Evolutionary conservation across 2,797 vertebrate species (phyloP).

Genomic region (Sebastolobus alascanus): DNA sequence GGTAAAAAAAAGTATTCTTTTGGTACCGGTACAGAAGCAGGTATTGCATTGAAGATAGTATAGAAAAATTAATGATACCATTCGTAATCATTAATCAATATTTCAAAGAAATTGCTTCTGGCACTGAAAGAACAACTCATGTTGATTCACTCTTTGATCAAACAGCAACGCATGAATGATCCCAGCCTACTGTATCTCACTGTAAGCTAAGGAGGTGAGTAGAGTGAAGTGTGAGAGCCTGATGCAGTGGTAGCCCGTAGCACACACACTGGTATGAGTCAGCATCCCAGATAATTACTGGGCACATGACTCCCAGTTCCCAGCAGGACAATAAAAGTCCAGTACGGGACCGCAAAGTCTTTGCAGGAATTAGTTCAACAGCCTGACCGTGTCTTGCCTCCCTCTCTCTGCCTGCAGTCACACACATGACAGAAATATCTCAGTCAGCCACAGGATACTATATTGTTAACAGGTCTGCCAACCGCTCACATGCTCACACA

Average conservation of each 20-base stretch:
- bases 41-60: background rate
- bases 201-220: conserved; percentile 32
- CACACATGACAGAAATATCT: conserved; percentile 33
- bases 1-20: background rate
- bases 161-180: conserved; percentile 34
- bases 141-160: conserved; percentile 50
- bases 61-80: too few species aligned
- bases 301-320: conserved; percentile 46
- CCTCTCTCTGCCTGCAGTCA: conserved; percentile 22
- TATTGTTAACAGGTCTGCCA: conserved; percentile 18
- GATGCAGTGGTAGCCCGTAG: conserved; percentile 37
- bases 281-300: conserved; percentile 63
- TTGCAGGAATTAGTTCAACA: conserved; percentile 51
- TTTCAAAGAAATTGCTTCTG: conserved; percentile 16
- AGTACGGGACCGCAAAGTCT: conserved; percentile 39
- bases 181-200: background rate
- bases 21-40: background rate
- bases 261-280: conserved; percentile 63
- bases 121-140: conserved; percentile 4
- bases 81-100: background rate
- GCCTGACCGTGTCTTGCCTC: conserved; percentile 10
- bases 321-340: conserved; percentile 43
- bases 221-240: conserved; percentile 27
- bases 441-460: background rate
- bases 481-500: conserved; percentile 26